phyloP scores from a whole-genome alignment of 2,888 invertebrate genomes.

The Adelognathus sp. region DNA sequence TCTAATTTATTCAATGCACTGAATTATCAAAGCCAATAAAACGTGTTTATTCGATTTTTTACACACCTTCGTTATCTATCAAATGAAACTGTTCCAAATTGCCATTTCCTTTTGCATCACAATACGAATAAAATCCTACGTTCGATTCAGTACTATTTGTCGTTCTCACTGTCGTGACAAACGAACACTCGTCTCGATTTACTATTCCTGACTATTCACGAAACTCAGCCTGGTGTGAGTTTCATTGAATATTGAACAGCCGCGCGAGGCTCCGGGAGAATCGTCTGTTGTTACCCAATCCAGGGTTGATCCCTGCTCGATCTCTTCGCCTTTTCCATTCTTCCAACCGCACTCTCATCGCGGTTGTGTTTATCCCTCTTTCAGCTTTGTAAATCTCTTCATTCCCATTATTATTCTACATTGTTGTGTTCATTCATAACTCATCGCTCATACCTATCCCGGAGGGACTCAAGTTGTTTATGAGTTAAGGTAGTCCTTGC shows the following conservation, averaged over 20 bases:
- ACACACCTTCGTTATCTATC: too few species aligned
- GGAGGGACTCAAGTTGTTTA: too few species aligned
- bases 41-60: too few species aligned
- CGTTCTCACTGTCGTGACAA: not conserved
- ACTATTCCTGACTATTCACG: not conserved
- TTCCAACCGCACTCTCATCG: not conserved
- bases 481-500: too few species aligned
- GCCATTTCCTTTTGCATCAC: not conserved
- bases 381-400: too few species aligned
- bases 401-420: too few species aligned
- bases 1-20: too few species aligned
- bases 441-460: too few species aligned
- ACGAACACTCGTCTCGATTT: not conserved
- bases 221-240: not conserved
- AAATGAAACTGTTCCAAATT: too few species aligned
- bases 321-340: not conserved
- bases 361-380: not conserved
- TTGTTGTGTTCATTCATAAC: too few species aligned
- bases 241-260: not conserved
- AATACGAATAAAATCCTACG: too few species aligned
- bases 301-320: not conserved
- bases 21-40: too few species aligned
- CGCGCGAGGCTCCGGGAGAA: not conserved
- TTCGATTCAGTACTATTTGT: not conserved
- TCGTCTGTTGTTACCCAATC: not conserved